These are phyloP conservation scores for Enteromius afrohamiltoni DNA, from an alignment of 2,797 vertebrate genomes.

Conservation along the genomic window DNA sequence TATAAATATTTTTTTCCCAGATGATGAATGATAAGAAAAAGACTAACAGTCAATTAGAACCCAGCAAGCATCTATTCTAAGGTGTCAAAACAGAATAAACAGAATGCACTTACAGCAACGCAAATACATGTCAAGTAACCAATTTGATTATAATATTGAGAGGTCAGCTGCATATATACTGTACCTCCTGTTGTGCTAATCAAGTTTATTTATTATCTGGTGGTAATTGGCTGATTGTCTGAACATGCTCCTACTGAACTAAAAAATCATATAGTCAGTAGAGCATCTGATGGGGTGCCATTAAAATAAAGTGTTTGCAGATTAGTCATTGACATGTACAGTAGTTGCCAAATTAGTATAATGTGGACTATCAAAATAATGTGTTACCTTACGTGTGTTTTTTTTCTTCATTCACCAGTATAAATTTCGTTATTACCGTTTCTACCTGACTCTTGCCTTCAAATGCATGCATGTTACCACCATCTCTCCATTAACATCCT, in stretches of 20 bases:
- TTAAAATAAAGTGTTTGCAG: neutral
- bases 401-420: neutral
- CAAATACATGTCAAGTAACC: neutral
- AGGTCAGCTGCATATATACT: neutral
- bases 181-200: neutral
- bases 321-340: neutral
- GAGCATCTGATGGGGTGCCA: neutral
- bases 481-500: neutral
- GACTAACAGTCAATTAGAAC: neutral
- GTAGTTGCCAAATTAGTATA: neutral
- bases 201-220: neutral
- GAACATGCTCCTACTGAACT: neutral
- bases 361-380: neutral
- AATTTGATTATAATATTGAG: neutral
- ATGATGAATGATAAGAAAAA: neutral
- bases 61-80: neutral
- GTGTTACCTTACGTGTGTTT: neutral
- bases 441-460: neutral
- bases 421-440: neutral
- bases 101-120: neutral
- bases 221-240: neutral
- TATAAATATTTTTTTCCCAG: too few relatives aligned
- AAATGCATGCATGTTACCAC: slow-evolving; percentile 13
- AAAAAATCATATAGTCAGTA: neutral
- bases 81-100: neutral